Evolutionary conservation across 1,140 invertebrate genomes (phyloP), one percentile per base, ranked within the genome.

Genomic region (Euschistus heros): DNA sequence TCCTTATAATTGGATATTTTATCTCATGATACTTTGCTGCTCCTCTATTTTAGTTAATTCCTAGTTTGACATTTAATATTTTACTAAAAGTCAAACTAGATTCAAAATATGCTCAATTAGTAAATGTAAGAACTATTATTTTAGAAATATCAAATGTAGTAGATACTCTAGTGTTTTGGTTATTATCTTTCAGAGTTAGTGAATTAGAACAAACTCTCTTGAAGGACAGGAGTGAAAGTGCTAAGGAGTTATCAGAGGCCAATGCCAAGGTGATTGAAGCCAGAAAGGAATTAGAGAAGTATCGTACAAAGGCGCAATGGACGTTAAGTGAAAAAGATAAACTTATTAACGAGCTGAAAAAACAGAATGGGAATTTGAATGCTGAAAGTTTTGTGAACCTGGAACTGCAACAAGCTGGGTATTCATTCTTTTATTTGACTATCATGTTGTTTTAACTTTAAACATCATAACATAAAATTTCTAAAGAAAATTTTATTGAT

Each of bases 281-380:
- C 74, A 78, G 83, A 68, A 79, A 78, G 22, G 86, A 87, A 71
- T 76, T 86, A 60, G 80, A 82, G 68, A 84, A 86, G 66, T 89
- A 91, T 74, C 84, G 84, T 73, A 76, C 76, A 7, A 80, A 84
- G 69, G 89, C 89, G 8, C 80, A 88, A 63, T 82, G 82, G 69
- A 89, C 88, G 64, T 74, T 92, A 20, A 80, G 87, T 74, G 85
- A 87, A 66, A 91, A 91, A 74, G 88, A 91, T 69, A 81, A 84
- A 68, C 73, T 90, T 17, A 90, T 91, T 66, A 72, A 79, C 15
- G 83, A 83, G 71, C 74, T 90, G 15, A 82, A 81, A 78, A 66
- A 76, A 75, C 46, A 26, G 10, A 30, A 22, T 30, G n/a, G 18
- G 4, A 50, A 60, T 62, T 6, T 14, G 62, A 69, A 17, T 55